Percentiles rank a stretch among this genome's conserved stretches.
Conservation (phyloP, 2,113 vertebrate species). For the Serilophus lunatus region DNA sequence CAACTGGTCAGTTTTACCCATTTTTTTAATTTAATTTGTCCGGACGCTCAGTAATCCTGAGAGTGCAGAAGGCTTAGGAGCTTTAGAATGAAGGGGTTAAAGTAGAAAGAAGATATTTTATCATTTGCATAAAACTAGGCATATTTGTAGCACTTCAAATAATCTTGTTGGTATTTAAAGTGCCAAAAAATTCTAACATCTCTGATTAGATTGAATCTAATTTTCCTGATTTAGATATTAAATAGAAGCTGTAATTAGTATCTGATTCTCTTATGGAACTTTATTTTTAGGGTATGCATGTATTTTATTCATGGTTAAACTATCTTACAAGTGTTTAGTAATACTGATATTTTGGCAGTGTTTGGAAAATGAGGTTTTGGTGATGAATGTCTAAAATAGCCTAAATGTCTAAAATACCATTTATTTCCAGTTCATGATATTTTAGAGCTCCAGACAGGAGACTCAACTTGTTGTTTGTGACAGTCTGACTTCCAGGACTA, state of each 20-base stretch:
- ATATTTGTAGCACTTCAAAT: conserved; percentile 26
- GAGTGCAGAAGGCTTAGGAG: background rate
- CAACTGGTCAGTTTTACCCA: background rate
- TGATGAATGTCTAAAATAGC: background rate
- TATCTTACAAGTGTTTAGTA: background rate
- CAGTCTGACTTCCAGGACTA: background rate
- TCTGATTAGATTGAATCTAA: conserved; percentile 66
- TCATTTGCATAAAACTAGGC: conserved; percentile 33
- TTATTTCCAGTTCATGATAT: background rate
- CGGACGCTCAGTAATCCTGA: background rate
- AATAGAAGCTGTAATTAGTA: conserved; percentile 44
- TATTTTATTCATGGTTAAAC: conserved; percentile 4
- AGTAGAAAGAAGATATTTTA: background rate
- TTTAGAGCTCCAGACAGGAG: background rate
- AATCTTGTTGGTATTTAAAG: conserved; percentile 44
- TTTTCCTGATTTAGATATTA: conserved; percentile 61
- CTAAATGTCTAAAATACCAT: background rate
- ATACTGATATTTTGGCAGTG: background rate
- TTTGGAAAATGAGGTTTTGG: background rate
- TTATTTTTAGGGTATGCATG: conserved; percentile 45
- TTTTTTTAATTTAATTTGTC: background rate
- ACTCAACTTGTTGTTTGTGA: background rate
- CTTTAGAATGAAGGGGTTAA: background rate
- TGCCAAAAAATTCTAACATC: conserved; percentile 41
- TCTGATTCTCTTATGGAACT: conserved; percentile 46